Conservation (phyloP, 2,113 vertebrate species). For the Turdus rufiventris region DNA sequence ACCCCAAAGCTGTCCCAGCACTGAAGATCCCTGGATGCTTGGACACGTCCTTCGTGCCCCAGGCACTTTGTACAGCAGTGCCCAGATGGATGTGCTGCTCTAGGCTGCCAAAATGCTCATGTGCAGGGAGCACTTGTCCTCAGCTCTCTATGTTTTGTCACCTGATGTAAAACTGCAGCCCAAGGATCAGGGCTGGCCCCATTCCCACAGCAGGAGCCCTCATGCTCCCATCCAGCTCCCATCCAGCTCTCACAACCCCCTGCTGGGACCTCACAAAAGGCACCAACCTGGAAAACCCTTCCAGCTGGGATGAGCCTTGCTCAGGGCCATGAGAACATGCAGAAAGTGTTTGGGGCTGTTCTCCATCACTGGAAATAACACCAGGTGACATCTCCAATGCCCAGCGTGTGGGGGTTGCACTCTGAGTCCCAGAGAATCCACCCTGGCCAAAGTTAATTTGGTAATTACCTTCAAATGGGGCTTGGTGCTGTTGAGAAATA, state of each 20-base stretch:
- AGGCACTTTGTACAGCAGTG: neutral
- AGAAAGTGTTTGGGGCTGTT: neutral
- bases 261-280: neutral
- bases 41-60: neutral
- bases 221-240: neutral
- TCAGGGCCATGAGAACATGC: fast-evolving
- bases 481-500: neutral
- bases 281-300: neutral
- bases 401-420: neutral
- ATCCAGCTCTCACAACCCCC: neutral
- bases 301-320: neutral
- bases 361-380: fast-evolving
- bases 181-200: neutral
- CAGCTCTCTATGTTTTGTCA: fast-evolving
- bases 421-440: neutral
- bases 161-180: neutral
- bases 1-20: neutral
- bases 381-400: fast-evolving
- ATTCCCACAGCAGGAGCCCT: neutral
- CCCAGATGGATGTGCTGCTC: neutral
- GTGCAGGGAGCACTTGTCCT: neutral
- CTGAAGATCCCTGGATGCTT: neutral
- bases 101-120: neutral
- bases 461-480: neutral
- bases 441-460: neutral